Base-by-base conservation (phyloP, 2,113 vertebrate species). In the Chionis minor region DNA sequence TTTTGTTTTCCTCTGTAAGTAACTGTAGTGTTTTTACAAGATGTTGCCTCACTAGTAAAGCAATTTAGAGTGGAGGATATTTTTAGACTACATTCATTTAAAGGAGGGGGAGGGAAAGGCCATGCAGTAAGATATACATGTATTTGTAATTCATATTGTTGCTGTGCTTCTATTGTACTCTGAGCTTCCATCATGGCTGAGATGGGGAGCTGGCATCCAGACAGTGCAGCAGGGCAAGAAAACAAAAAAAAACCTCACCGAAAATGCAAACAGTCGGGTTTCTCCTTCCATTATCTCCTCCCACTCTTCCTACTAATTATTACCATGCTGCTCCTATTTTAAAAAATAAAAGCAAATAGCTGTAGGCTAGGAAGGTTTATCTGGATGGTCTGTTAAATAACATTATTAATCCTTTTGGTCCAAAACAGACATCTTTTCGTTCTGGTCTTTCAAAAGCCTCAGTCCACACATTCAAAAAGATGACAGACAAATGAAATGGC, bases 121-220 rank as follows among this genome's bases (percentile, higher is more conserved):
- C 81, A 14, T 94, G 88, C 71, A 72, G 91, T 93, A 95, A 97
- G 94, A 98, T 97, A 96, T 87, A 88, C 92, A 95, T 82, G 69
- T 86, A 98, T 98, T 98, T 98, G 98, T 98, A 98, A 98, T 98
- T 98, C 97, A 97, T 98, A 97, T 98, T 95, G 92, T 96, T 97
- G 90, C 96, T 97, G 80, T 96, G 95, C 86, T 97, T 92, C 97
- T 96, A 97, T 98, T 98, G 95, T 98, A 95, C 96, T 97, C 81
- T 63, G 83, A 97, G 94, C 84, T 93, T 97, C 94, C 96, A 96
- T 97, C 94, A 94, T 94, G 95, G 93, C 96, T 97, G 84, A 94
- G 95, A 96, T 94, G 94, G 82, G 90, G 96, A 98, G 91, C 91
- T 97, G 96, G 97, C 95, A 97, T 65, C 59, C 58, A 97, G 70